Conservation (phyloP, 2,797 vertebrate genomes). For the Enoplosus armatus region DNA sequence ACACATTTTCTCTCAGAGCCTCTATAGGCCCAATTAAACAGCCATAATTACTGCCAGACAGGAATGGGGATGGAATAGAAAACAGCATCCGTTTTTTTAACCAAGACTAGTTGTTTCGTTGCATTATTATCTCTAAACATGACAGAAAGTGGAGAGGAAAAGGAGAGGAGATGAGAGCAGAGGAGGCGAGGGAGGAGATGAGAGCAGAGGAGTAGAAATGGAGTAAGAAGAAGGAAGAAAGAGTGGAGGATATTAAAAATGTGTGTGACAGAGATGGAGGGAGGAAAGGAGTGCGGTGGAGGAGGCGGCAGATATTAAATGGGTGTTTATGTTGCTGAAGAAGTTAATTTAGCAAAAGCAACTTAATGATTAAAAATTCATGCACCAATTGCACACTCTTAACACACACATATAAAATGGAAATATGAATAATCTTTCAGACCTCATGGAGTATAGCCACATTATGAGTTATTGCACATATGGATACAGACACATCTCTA, state of each 20-base stretch:
- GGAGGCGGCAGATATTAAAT: constrained; percentile 44
- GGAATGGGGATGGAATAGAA: constrained; percentile 65
- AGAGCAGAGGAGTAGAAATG: not conserved
- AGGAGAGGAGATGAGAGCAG: constrained; percentile 8
- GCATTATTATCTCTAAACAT: constrained; percentile 44
- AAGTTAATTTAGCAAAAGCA: constrained; percentile 52
- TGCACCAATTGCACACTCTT: constrained; percentile 14
- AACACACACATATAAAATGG: constrained; percentile 3
- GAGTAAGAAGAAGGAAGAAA: not conserved
- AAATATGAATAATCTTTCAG: constrained; percentile 37
- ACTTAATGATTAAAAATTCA: constrained; percentile 39
- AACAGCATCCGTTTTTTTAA: constrained; percentile 61
- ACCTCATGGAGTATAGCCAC: not conserved
- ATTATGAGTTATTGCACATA: constrained; percentile 17
- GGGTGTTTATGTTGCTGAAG: constrained; percentile 39
- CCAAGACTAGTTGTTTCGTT: constrained; percentile 44
- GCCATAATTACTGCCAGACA: constrained; percentile 76
- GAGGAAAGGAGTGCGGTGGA: not conserved
- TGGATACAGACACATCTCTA: not conserved
- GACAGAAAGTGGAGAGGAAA: constrained; percentile 11
- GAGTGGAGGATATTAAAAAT: constrained; percentile 35
- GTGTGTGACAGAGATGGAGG: not conserved
- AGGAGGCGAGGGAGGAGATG: not conserved
- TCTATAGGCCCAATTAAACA: constrained; percentile 76
- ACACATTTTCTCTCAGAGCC: constrained; percentile 53